Evolutionary conservation across 2,797 vertebrate species (phyloP), one percentile per base, ranked within the genome.

Genomic region (Pterois miles): DNA sequence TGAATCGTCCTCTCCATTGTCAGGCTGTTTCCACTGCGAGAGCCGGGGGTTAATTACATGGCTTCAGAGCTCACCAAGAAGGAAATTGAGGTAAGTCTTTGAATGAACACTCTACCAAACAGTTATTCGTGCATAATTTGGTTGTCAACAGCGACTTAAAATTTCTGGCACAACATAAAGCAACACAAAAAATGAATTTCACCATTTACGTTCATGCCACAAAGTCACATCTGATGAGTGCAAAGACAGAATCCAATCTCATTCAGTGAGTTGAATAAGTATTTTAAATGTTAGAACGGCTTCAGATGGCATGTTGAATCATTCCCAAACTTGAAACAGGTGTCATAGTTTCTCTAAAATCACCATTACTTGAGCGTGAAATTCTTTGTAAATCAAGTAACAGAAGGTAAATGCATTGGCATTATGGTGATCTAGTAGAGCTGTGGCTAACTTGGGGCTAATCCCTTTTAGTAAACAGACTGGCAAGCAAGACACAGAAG

Each of bases 1-100:
- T 70, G 5, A 66, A 65, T 74, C 14, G 5, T 65, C 62, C 65
- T 13, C 67, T 13, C 56, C 43, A 43, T 46, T 86, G 68, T 1
- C 65, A 99, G 98, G 98, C 85, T 99, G 12, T 99, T 99, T 92
- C 98, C 98, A 60, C 93, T 99, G 71, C 95, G 97, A 74, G 98
- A 99, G 78, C 96, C 90, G 0, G 98, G 98, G n/a, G 97, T 99
- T 89, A 99, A 99, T 94, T 96, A 95, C 88, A 95, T 94, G 65
- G 98, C 98, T 67, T 96, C 69, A 77, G 96, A 96, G 43, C 96
- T 99, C 78, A 98, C 97, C 0, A 93, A 91, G 76, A 95, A 90
- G 74, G 98, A 99, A 93, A 97, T 99, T 22, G 89, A 97, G 96
- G 98, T 99, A 89, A 77, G 25, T 10, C 18, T 70, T 20, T n/a